Conservation (phyloP, 1,140 invertebrate species). For the Chironomus tepperi region DNA sequence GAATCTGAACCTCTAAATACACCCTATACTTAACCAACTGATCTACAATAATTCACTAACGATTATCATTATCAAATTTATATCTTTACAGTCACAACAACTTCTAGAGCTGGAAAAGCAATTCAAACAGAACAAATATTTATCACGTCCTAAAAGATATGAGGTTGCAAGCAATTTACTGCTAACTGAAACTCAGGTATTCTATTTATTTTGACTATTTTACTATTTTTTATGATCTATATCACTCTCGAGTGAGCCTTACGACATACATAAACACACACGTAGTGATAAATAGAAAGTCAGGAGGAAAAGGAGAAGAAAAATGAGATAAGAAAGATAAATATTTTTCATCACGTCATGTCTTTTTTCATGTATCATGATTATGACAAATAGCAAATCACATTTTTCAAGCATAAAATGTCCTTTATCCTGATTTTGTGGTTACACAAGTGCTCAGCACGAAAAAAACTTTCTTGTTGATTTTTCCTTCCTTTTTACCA, state of each 20-base stretch:
- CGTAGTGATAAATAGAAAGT: neutral
- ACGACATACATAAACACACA: no score
- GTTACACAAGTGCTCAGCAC: neutral
- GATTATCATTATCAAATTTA: neutral
- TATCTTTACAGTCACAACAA: conserved; percentile 64
- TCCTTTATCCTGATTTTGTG: conserved; percentile 20
- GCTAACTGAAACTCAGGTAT: conserved; percentile 93
- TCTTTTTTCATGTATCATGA: neutral
- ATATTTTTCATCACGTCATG: conserved; percentile 5
- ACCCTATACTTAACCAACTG: neutral
- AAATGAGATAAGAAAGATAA: conserved; percentile 19
- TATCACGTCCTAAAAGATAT: conserved; percentile 95
- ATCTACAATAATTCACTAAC: neutral
- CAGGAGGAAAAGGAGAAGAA: neutral
- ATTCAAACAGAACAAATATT: conserved; percentile 97
- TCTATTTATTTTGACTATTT: neutral
- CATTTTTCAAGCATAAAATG: neutral
- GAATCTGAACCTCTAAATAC: no score
- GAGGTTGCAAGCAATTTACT: conserved; percentile 96
- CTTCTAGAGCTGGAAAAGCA: conserved; percentile 96
- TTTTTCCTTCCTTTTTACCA: neutral
- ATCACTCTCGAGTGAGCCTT: no score
- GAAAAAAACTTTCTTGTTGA: neutral
- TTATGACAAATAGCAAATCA: neutral
- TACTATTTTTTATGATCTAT: neutral